Conservation (phyloP, 2,113 vertebrate genomes). For the Psettodes erumei region DNA sequence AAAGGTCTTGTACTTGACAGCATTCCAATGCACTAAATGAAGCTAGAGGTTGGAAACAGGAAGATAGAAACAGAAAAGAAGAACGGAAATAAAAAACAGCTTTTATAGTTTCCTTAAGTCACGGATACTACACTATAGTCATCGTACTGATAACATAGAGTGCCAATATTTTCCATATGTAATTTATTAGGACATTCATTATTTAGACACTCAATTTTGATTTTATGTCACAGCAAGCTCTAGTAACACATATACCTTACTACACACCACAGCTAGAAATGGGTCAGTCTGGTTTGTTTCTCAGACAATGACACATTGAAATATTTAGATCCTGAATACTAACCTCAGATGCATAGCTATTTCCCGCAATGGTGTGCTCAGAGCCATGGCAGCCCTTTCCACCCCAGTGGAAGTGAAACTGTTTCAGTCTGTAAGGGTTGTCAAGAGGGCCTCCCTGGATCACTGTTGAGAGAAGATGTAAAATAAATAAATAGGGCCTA, state of each 20-base stretch:
- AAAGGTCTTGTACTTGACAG: constrained; percentile 90
- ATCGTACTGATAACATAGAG: not conserved
- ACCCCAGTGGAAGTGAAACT: constrained; percentile 99
- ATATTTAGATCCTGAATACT: constrained; percentile 26
- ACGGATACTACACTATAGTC: not conserved
- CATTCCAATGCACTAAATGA: constrained; percentile 98
- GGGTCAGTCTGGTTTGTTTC: not conserved
- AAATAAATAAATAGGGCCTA: not conserved
- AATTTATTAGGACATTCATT: not conserved
- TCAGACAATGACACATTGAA: not conserved
- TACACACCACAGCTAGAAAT: not conserved
- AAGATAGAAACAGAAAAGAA: not conserved
- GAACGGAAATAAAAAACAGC: not conserved
- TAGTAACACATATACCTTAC: not conserved
- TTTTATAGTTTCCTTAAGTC: not conserved
- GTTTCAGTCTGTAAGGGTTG: constrained; percentile 91
- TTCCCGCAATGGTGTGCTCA: constrained; percentile 92
- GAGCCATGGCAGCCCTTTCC: constrained; percentile 88
- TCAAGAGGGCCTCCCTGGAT: constrained; percentile 91
- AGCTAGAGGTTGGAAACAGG: constrained; percentile 79
- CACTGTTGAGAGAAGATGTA: constrained; percentile 76
- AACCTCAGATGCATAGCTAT: constrained; percentile 91
- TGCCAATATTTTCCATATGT: not conserved
- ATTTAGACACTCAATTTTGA: not conserved
- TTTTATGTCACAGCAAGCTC: not conserved